A percentile compares a stretch with the other conserved stretches of the same genome.
phyloP scores from a whole-genome alignment of 2,797 vertebrate species.

The Chaetodon trifasciatus region DNA sequence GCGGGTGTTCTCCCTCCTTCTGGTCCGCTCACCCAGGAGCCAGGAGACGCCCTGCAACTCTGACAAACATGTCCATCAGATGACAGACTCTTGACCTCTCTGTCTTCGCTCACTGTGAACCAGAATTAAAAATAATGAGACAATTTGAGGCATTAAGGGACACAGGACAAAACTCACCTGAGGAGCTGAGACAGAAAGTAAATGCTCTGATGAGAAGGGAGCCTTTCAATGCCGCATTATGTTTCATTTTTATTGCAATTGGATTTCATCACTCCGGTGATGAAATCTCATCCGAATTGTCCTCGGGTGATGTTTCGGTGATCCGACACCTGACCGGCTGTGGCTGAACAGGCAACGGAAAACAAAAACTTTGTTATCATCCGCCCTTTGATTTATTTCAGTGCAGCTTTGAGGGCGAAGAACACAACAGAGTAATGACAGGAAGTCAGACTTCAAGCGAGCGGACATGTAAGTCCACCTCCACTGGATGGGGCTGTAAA shows the following conservation, averaged over 20 bases:
- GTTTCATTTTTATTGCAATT: slow-evolving; percentile 71
- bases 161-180: slow-evolving; percentile 25
- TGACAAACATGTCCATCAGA: slow-evolving; percentile 46
- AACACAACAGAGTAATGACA: not conserved
- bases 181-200: slow-evolving; percentile 30
- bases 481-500: too few relatives aligned
- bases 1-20: slow-evolving; percentile 21
- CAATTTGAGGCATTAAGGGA: slow-evolving; percentile 52
- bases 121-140: slow-evolving; percentile 56
- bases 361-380: slow-evolving; percentile 41
- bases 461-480: too few relatives aligned
- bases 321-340: slow-evolving; percentile 65
- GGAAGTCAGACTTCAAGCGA: too few relatives aligned
- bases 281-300: slow-evolving; percentile 68
- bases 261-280: slow-evolving; percentile 69
- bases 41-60: slow-evolving; percentile 14
- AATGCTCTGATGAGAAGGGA: slow-evolving; percentile 36
- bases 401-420: not conserved
- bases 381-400: slow-evolving; percentile 45
- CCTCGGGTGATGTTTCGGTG: slow-evolving; percentile 57
- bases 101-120: slow-evolving; percentile 37
- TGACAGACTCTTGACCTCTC: slow-evolving; percentile 23
- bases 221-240: slow-evolving; percentile 48
- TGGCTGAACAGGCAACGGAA: slow-evolving; percentile 45
- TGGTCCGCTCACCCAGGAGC: slow-evolving; percentile 48